Evolutionary conservation across 37 sponge, comb jelly and placozoan species (phyloP).

Genomic region (Dysidea cf. avara): DNA sequence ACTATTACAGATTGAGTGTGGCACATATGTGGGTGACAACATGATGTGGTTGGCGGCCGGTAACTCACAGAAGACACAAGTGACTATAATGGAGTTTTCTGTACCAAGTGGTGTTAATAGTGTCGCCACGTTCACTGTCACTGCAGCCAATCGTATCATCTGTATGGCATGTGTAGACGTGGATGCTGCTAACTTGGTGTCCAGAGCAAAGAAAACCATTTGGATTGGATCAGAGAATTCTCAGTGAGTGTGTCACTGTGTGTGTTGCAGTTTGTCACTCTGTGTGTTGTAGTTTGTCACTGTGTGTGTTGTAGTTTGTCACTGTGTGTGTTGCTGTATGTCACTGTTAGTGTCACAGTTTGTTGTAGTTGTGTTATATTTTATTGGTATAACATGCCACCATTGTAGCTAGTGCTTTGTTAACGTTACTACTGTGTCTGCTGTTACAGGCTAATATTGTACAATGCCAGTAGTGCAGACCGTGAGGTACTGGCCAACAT

Average conservation of each 20-base stretch:
- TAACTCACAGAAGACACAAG: constrained; percentile 2
- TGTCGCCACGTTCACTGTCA: no score
- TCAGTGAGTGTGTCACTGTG: constrained; percentile 38
- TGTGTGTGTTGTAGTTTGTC: no score
- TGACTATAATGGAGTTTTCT: constrained; percentile 56
- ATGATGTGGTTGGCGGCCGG: constrained; percentile 72
- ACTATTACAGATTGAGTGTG: constrained; percentile 64
- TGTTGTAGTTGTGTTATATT: no score
- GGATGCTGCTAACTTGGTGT: background rate
- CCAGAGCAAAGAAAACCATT: constrained; percentile 22
- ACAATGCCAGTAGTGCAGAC: constrained; percentile 2
- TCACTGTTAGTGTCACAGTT: no score
- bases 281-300: no score
- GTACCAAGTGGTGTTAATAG: no score
- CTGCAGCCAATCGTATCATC: no score
- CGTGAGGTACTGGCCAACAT: background rate
- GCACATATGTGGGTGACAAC: constrained; percentile 47
- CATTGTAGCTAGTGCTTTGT: no score
- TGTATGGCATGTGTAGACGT: no score
- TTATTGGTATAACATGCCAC: no score
- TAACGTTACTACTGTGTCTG: no score
- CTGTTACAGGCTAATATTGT: constrained; percentile 18
- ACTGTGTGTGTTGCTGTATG: no score
- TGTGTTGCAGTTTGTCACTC: constrained; percentile 7
- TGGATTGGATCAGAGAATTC: constrained; percentile 70